Evolutionary conservation across 2,113 vertebrate genomes (phyloP).

Genomic region (Microtus richardsoni): DNA sequence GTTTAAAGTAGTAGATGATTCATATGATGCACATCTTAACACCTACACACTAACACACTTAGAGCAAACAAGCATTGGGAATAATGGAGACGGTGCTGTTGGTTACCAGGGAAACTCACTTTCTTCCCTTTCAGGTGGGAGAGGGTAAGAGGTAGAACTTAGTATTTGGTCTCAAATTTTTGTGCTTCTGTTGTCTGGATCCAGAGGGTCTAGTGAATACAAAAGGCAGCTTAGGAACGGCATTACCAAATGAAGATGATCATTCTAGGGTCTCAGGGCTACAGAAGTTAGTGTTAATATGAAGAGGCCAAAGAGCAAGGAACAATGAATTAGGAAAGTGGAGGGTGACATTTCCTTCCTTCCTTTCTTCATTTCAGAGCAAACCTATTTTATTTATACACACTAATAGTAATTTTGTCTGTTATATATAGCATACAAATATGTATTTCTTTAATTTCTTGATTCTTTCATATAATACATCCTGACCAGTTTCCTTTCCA

Average conservation of each 20-base stretch:
- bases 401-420: not conserved
- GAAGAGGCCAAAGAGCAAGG: not conserved
- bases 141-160: not conserved
- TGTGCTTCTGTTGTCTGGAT: not conserved
- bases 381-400: not conserved
- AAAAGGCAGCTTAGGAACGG: not conserved
- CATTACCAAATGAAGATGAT: not conserved
- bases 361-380: not conserved
- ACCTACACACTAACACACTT: not conserved
- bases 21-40: not conserved
- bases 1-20: not conserved
- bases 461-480: not conserved
- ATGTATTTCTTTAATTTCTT: not conserved
- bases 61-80: not conserved
- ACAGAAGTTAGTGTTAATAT: not conserved
- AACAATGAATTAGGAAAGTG: not conserved
- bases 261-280: not conserved
- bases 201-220: not conserved
- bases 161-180: constrained; percentile 8
- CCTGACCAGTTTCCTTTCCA: not conserved
- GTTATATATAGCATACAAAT: not conserved
- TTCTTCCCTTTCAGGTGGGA: not conserved
- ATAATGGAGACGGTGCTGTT: constrained; percentile 17
- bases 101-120: not conserved
- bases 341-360: not conserved